Evolutionary conservation across 2,113 vertebrate species (phyloP).

Genomic region (Scalopus aquaticus): DNA sequence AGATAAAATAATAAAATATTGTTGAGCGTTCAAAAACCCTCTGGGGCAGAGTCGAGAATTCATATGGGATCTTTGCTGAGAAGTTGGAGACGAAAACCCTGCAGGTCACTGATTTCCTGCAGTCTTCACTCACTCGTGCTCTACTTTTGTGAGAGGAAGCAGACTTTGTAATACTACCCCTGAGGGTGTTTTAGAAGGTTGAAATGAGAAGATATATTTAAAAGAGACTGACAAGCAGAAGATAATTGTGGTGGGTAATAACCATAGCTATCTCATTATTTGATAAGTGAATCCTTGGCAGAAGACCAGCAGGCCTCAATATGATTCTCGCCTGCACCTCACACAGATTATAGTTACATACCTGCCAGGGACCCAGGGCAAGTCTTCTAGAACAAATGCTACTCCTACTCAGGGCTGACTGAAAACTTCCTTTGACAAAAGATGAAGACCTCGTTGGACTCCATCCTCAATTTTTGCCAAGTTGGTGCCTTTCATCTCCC

Average conservation of each 20-base stretch:
- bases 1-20: neutral
- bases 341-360: rapidly evolving
- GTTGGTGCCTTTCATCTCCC: neutral
- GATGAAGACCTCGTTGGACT: conserved; percentile 36
- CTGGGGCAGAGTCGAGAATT: no score
- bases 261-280: neutral
- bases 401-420: conserved; percentile 7
- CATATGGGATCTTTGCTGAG: neutral
- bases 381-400: conserved; percentile 20
- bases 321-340: neutral
- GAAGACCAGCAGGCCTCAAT: neutral
- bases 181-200: neutral
- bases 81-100: neutral
- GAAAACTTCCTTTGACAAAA: conserved; percentile 61
- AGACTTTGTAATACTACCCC: no score
- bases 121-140: neutral
- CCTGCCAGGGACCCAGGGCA: neutral
- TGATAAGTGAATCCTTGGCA: no score
- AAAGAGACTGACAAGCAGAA: neutral
- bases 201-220: neutral
- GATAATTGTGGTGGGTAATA: neutral
- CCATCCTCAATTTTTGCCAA: neutral
- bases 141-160: neutral
- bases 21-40: neutral
- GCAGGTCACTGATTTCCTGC: neutral